Percentiles rank a stretch among this genome's conserved stretches.
Evolutionary conservation across 2,113 vertebrate genomes (phyloP).

Genomic region (Caloenas nicobarica): DNA sequence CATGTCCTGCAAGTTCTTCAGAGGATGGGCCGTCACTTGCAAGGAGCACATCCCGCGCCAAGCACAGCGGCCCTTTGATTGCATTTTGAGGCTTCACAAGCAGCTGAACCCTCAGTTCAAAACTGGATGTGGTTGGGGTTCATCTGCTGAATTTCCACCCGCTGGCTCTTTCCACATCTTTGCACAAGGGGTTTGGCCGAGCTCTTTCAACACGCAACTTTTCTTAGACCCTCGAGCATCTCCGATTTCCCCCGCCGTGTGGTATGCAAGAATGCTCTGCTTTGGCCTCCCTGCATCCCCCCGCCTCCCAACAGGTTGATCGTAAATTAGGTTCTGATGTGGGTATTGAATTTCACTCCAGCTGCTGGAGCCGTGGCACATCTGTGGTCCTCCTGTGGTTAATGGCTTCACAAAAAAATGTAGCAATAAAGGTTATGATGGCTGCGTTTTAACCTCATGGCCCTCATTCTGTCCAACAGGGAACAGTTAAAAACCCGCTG

Average conservation of each 20-base stretch:
- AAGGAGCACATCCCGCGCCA: background rate
- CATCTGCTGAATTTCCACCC: background rate
- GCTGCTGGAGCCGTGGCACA: slow-evolving; percentile 63
- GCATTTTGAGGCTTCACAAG: background rate
- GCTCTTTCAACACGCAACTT: background rate
- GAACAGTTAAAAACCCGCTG: slow-evolving; percentile 40
- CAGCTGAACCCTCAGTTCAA: background rate
- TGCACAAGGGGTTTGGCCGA: background rate
- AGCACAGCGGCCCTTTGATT: background rate
- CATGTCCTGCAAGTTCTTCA: rapidly evolving
- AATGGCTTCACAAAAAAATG: slow-evolving; percentile 66
- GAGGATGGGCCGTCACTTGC: background rate
- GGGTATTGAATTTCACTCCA: slow-evolving; percentile 65
- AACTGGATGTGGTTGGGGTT: background rate
- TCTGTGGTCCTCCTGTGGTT: slow-evolving; percentile 69
- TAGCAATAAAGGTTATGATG: slow-evolving; percentile 72
- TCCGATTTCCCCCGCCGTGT: background rate
- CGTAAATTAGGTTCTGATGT: slow-evolving; percentile 67
- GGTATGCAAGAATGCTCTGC: background rate
- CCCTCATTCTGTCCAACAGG: slow-evolving; percentile 41
- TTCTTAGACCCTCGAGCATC: background rate
- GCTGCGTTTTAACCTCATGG: slow-evolving; percentile 71
- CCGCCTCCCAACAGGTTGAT: slow-evolving; percentile 41
- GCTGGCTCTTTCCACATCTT: background rate
- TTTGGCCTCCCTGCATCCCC: background rate